A percentile compares a stretch with the other conserved stretches of the same genome.
phyloP scores from a whole-genome alignment of 2,888 invertebrate species.

The Frankliniella fusca region DNA sequence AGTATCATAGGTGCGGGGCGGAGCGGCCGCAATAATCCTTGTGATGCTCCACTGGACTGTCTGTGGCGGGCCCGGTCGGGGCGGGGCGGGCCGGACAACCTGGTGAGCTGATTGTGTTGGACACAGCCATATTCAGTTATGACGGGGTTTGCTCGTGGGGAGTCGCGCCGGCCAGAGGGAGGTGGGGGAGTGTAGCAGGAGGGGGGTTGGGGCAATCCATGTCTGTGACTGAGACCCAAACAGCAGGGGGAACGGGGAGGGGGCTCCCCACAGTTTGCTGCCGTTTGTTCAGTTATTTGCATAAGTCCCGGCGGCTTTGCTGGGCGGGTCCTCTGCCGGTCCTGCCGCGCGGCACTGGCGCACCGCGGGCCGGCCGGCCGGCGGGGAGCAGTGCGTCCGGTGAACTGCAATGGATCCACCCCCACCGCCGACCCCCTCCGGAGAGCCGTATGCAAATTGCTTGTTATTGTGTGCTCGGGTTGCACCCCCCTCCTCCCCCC shows the following conservation, averaged over 20 bases:
- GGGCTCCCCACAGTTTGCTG: background rate
- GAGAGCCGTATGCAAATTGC: too few species aligned
- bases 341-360: background rate
- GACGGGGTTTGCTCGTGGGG: background rate
- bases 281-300: conserved; percentile 26
- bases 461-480: background rate
- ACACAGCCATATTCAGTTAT: background rate
- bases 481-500: background rate
- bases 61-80: too few species aligned
- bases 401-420: background rate
- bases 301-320: conserved; percentile 23
- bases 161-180: background rate
- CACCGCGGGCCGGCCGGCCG: background rate
- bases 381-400: background rate
- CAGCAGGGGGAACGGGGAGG: background rate
- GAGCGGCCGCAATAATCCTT: too few species aligned
- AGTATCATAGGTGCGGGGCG: too few species aligned
- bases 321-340: background rate
- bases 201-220: background rate
- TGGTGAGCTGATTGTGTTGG: background rate
- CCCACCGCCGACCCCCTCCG: too few species aligned
- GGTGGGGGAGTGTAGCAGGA: too few species aligned
- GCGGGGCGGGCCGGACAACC: too few species aligned
- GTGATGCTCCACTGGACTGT: too few species aligned
- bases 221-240: background rate